Evolutionary conservation across 2,888 invertebrate genomes (phyloP), one percentile per base, ranked within the genome.

Genomic region (Rambutsinella grinnellia): DNA sequence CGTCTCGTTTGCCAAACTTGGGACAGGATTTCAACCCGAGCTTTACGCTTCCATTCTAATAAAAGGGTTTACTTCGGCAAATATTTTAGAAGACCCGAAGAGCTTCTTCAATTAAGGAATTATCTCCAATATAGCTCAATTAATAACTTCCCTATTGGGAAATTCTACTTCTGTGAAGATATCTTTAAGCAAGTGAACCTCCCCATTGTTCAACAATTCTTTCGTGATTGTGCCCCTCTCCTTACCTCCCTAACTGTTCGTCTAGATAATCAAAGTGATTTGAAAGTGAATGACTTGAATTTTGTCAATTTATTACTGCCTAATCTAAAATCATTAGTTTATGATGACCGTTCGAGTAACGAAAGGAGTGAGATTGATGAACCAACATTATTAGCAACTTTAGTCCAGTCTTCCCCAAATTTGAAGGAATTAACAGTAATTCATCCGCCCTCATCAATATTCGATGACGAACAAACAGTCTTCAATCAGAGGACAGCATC

Each of bases 1-100:
- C 76, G 79, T 8, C 62, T 61, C 13, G 75, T 79, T 0, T 79
- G 79, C 23, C 61, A 54, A 1, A 47, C 57, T n/a, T 79, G 79
- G 79, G 63, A 68, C 19, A 23, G 71, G 28, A 63, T 69, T 2
- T 70, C 56, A 0, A 69, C 70, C 13, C 21, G 21, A 8, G 13
- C 65, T 3, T 15, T 68, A 3, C 44, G 57, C 10, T 66, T 23
- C 13, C 65, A 70, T 19, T 74, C 74, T 2, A 67, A 62, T 28
- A 60, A 61, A 10, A 47, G 65, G 2, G 47, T 79, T 2, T 65
- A 69, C 2, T 77, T 79, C 58, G 79, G 79, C 21, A 74, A 77
- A 57, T 72, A 69, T 17, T 67, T 72, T 2, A 56, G 70, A 28
- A 61, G 57, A 8, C 46, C 60, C 8, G 66, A 75, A 15, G 28